phyloP scores from a whole-genome alignment of 2,113 vertebrate genomes.

The Festucalex cinctus region DNA sequence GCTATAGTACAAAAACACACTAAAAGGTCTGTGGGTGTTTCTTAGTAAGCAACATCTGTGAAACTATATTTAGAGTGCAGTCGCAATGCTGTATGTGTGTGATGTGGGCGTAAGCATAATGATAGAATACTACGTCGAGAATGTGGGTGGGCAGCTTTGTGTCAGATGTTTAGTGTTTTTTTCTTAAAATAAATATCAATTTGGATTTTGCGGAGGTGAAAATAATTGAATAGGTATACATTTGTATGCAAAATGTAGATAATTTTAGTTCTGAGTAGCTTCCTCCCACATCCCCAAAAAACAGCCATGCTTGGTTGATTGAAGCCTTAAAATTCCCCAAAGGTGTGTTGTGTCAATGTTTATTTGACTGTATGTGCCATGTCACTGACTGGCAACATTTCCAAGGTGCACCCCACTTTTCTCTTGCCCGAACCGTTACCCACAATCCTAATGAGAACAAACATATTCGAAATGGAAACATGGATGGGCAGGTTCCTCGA shows the following conservation, averaged over 20 bases:
- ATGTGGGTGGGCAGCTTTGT: background rate
- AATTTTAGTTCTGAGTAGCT: too few relatives aligned
- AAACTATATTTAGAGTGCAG: background rate
- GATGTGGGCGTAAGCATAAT: background rate
- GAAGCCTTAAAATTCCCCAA: too few relatives aligned
- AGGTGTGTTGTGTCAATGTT: too few relatives aligned
- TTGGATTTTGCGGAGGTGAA: too few relatives aligned
- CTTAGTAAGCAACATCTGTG: background rate
- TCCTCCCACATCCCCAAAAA: too few relatives aligned
- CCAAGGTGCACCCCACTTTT: too few relatives aligned
- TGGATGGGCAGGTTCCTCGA: background rate
- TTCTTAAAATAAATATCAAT: too few relatives aligned
- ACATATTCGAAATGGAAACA: background rate
- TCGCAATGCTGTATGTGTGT: background rate
- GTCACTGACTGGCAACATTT: too few relatives aligned
- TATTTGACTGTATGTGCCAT: too few relatives aligned
- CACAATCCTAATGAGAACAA: background rate
- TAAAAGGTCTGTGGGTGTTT: background rate
- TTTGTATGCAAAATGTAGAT: too few relatives aligned
- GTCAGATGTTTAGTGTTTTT: background rate
- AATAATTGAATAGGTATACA: too few relatives aligned
- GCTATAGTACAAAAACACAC: background rate
- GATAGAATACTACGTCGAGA: background rate
- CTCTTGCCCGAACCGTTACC: background rate
- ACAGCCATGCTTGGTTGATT: too few relatives aligned